Evolutionary conservation across 2,888 invertebrate genomes (phyloP).

Genomic region (Sicus ferrugineus): DNA sequence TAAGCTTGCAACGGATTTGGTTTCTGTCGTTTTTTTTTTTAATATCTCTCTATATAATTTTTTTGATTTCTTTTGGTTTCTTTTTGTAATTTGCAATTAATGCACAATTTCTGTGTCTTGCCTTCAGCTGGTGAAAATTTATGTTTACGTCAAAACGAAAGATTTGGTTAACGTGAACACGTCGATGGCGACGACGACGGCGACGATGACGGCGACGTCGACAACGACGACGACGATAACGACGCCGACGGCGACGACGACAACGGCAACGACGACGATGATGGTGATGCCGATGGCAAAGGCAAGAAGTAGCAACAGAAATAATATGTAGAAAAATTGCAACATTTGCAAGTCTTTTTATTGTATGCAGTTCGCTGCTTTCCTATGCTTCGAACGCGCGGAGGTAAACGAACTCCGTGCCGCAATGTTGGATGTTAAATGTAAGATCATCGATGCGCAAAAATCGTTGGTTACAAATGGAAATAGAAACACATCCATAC

Average conservation of each 20-base stretch:
- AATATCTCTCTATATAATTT: not conserved
- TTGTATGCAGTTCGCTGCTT: not conserved
- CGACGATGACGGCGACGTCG: not conserved
- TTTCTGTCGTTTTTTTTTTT: not conserved
- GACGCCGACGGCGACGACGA: not conserved
- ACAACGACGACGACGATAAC: not conserved
- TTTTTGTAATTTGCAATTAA: not conserved
- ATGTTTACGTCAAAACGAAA: not conserved
- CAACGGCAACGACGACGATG: not conserved
- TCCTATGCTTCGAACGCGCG: slow-evolving; percentile 11
- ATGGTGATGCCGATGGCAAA: not conserved
- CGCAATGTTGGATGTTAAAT: slow-evolving; percentile 5
- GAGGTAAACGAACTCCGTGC: slow-evolving; percentile 27
- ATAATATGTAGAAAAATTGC: not conserved
- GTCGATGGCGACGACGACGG: not conserved
- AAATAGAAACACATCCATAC: not conserved
- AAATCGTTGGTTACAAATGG: not conserved
- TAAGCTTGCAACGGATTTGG: too few relatives aligned
- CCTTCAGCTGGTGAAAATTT: not conserved
- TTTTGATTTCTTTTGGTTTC: not conserved
- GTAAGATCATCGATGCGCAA: slow-evolving; percentile 14
- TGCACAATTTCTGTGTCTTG: not conserved
- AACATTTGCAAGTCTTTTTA: slow-evolving; percentile 13
- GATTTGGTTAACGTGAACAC: not conserved
- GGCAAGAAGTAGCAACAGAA: not conserved